Evolutionary conservation across 2,797 vertebrate genomes (phyloP), one percentile per base, ranked within the genome.

Genomic region (Gadopsis marmoratus): DNA sequence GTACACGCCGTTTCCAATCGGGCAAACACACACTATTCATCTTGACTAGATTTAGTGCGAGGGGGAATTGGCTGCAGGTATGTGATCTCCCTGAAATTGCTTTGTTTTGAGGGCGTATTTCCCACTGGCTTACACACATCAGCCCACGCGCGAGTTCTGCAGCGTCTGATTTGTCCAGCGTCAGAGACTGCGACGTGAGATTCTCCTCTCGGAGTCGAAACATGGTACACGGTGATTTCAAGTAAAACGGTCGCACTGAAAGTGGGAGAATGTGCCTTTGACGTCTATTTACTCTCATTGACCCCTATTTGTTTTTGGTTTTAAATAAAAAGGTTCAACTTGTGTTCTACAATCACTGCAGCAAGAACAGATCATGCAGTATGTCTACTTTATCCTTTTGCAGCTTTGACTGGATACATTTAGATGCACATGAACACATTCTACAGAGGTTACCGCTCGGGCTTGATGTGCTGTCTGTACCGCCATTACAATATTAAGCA

Each of bases 31-130:
- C 83, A 88, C 68, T 67, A 78, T 86, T 90, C 83, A 91, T 92
- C 89, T 72, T 64, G 81, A 88, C 88, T 89, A 77, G 89, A 91
- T 92, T 88, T 74, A 65, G 78, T 56, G 51, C 0, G 55, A 31
- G 55, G 53, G 80, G 53, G 80, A 79, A 84, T 74, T 85, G 84
- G 81, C 84, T 78, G 67, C 82, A 87, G 87, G 78, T 82, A 53
- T 87, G 87, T 92, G 78, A 92, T 93, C 86, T 77, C 37, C 45
- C 78, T 72, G 81, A 94, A 92, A 93, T 93, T 90, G 83, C 82
- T 84, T 90, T 84, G 77, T 91, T 90, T 90, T 81, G 41, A 74
- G 41, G 66, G 21, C 59, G 55, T 59, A 76, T 90, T 84, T 87
- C 84, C 89, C 84, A 51, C 72, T 61, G 79, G 87, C 73, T 81